Evolutionary conservation across 2,888 invertebrate genomes (phyloP).

Genomic region (Athetis lepigone): DNA sequence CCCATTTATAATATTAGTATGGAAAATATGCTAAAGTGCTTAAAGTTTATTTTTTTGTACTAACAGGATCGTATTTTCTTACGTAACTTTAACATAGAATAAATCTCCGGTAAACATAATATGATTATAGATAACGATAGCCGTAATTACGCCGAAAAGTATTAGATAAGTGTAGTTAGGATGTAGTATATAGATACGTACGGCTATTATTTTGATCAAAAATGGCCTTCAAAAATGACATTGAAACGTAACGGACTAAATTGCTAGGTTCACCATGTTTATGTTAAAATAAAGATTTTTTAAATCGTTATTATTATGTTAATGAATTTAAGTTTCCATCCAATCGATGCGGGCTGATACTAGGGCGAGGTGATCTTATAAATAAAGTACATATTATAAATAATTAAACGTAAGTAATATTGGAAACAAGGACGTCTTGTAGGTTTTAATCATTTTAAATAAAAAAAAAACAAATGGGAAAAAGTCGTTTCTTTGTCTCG

Average conservation of each 20-base stretch:
- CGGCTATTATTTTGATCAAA: conserved; percentile 9
- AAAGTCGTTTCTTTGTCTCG: too few relatives aligned
- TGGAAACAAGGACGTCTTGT: too few relatives aligned
- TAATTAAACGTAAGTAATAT: too few relatives aligned
- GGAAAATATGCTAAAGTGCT: too few relatives aligned
- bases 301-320: not conserved
- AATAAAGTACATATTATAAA: too few relatives aligned
- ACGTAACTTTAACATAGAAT: conserved; percentile 6
- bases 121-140: conserved; percentile 20
- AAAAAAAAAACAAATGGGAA: too few relatives aligned
- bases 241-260: conserved; percentile 4
- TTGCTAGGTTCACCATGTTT: conserved; percentile 10
- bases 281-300: not conserved
- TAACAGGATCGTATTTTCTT: conserved; percentile 8
- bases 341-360: not conserved
- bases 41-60: not conserved
- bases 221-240: conserved; percentile 13
- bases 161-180: not conserved
- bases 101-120: conserved; percentile 10
- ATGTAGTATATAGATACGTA: not conserved
- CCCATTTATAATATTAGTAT: too few relatives aligned
- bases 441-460: too few relatives aligned
- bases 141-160: conserved; percentile 19
- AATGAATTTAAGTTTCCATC: not conserved
- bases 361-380: not conserved